Base-by-base conservation (phyloP, 2,113 vertebrate species). In the Stomatorhinus ivindoensis region DNA sequence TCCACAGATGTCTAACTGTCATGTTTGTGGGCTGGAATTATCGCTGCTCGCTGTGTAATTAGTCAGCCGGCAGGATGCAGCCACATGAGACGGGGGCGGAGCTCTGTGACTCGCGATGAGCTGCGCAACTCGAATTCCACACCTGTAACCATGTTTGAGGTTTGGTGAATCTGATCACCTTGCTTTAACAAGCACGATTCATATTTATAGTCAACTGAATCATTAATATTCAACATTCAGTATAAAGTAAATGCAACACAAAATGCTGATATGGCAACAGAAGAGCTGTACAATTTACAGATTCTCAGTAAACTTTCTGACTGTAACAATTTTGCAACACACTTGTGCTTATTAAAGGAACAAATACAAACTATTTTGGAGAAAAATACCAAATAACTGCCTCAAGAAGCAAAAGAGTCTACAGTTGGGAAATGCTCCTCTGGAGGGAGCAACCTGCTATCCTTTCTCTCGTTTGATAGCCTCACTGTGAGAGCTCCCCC, bases 391-490 rank as follows among this genome's bases (percentile, higher is more conserved):
- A 80, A 46, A 88, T 76, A 83, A 10, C n/a, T 84, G 24, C 39
- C 76, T 84, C 76, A 46, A 13, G 80, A 83, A 76, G 51, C 2
- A 31, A 47, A 17, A 53, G 35, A 89, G 73, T 93, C 93, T 92
- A 93, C 82, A 87, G n/a, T 58, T 92, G n/a, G 10, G 15, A 80
- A 39, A 51, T 15, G 7, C 65, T 19, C 10, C 44, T 47, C 47
- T 51, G 65, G 24, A 92, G 93, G 90, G 39, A 35, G 82, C 9
- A 21, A 27, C 8, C 51, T 86, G 53, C 47, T 27, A 42, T 2
- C 21, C 39, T 39, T 19, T 47, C 6, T 1, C 21, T 15, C 48
- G 11, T 44, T 42, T 39, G 42, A 83, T 83, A 46, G 19, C 19
- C 13, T 65, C 35, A 27, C 15, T 42, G 0, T 47, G 4, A 42